Conservation (phyloP, 2,888 invertebrate genomes). For the Macrophya alboannulata region DNA sequence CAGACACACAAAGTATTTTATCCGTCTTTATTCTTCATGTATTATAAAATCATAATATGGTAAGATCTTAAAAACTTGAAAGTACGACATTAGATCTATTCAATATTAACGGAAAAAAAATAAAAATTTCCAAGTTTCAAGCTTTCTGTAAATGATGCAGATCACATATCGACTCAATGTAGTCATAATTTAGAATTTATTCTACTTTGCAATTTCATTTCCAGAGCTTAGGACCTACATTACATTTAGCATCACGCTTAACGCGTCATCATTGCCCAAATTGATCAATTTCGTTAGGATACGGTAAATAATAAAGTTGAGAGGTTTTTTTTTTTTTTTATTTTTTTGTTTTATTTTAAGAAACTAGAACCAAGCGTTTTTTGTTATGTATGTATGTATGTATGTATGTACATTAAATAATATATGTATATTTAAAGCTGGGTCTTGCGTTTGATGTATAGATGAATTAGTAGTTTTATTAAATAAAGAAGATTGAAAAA, state of each 20-base stretch:
- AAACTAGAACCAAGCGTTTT: neutral
- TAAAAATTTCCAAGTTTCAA: neutral
- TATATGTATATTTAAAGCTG: conserved; percentile 36
- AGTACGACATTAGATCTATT: conserved; percentile 3
- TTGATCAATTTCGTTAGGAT: neutral
- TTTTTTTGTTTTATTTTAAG: neutral
- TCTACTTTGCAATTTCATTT: conserved; percentile 7
- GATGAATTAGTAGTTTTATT: conserved; percentile 18
- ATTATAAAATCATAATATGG: neutral
- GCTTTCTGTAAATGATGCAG: neutral
- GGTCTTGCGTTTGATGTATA: conserved; percentile 51
- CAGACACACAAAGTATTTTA: neutral
- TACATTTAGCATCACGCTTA: conserved; percentile 1
- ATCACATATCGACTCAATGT: conserved; percentile 37
- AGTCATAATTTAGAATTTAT: conserved; percentile 52
- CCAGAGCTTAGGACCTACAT: neutral
- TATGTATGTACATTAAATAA: neutral
- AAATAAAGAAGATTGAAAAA: conserved; percentile 19
- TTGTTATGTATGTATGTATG: neutral
- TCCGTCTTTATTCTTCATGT: neutral
- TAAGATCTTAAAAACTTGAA: neutral
- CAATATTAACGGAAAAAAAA: neutral
- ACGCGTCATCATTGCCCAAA: conserved; percentile 20
- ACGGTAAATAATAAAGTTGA: neutral
- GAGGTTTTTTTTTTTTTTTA: neutral